phyloP scores from a whole-genome alignment of 2,113 vertebrate species.

The Oostethus manadensis region DNA sequence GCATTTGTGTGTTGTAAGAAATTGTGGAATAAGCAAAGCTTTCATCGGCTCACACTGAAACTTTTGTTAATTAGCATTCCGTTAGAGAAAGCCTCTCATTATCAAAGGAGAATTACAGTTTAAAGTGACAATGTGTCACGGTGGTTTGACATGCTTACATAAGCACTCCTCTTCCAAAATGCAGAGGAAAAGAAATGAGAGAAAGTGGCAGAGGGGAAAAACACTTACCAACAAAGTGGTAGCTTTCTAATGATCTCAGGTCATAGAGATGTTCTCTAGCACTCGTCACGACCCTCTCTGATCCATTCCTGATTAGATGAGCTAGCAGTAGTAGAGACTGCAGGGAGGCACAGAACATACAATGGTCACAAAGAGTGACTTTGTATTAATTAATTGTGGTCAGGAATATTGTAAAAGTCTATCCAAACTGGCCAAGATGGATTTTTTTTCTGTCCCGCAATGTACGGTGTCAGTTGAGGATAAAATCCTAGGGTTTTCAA shows the following conservation, averaged over 20 bases:
- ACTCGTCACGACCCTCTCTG: slow-evolving; percentile 97
- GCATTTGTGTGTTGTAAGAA: slow-evolving; percentile 20
- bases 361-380: neutral
- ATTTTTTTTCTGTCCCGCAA: neutral
- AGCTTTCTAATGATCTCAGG: slow-evolving; percentile 97
- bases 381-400: neutral
- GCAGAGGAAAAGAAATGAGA: slow-evolving; percentile 62
- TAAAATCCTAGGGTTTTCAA: neutral
- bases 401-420: neutral
- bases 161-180: neutral
- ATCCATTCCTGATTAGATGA: slow-evolving; percentile 97
- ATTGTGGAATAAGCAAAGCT: slow-evolving; percentile 44
- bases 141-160: neutral
- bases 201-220: neutral
- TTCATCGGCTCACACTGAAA: slow-evolving; percentile 83
- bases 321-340: slow-evolving; percentile 93
- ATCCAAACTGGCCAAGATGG: neutral
- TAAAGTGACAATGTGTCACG: neutral
- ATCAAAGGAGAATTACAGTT: slow-evolving; percentile 13
- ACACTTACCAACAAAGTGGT: slow-evolving; percentile 92
- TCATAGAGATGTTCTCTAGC: slow-evolving; percentile 98
- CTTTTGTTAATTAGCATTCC: slow-evolving; percentile 67
- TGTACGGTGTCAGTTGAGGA: neutral
- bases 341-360: neutral
- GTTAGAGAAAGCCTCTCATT: neutral